Evolutionary conservation across 2,888 invertebrate species (phyloP).

Genomic region (Hydrotaea diabolus): DNA sequence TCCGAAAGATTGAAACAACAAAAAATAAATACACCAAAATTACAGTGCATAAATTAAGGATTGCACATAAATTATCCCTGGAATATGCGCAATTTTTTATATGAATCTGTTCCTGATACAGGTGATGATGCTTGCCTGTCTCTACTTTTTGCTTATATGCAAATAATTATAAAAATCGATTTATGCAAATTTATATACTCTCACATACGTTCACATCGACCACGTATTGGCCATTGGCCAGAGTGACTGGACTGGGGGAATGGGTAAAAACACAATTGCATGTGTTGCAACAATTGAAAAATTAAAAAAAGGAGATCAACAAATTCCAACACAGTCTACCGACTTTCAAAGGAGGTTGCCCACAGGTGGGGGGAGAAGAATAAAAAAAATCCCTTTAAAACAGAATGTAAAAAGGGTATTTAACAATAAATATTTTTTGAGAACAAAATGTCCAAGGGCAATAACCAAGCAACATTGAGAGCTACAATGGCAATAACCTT

Average conservation of each 20-base stretch:
- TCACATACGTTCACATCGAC: conserved; percentile 54
- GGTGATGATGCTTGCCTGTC: background rate
- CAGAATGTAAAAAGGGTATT: conserved; percentile 37
- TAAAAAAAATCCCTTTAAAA: conserved; percentile 42
- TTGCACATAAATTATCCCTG: conserved; percentile 32
- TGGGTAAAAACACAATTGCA: conserved; percentile 36
- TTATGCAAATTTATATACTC: conserved; percentile 63
- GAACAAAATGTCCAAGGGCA: conserved; percentile 8
- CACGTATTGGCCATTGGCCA: background rate
- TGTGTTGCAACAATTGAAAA: conserved; percentile 20
- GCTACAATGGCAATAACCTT: conserved; percentile 50
- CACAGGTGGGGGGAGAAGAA: background rate
- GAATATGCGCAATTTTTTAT: conserved; percentile 4
- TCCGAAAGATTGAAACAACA: conserved; percentile 1
- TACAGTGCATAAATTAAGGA: conserved; percentile 36
- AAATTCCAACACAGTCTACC: conserved; percentile 58
- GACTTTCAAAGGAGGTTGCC: conserved; percentile 5
- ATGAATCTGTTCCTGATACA: background rate
- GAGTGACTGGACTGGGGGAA: background rate
- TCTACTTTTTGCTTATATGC: conserved; percentile 48
- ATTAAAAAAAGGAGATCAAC: conserved; percentile 50
- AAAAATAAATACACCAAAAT: no score
- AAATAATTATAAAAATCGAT: conserved; percentile 72
- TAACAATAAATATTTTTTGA: conserved; percentile 50
- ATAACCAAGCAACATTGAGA: background rate